A percentile compares a stretch with the other conserved stretches of the same genome.
phyloP scores from a whole-genome alignment of 1,140 invertebrate genomes.

The Drosophila ficusphila region DNA sequence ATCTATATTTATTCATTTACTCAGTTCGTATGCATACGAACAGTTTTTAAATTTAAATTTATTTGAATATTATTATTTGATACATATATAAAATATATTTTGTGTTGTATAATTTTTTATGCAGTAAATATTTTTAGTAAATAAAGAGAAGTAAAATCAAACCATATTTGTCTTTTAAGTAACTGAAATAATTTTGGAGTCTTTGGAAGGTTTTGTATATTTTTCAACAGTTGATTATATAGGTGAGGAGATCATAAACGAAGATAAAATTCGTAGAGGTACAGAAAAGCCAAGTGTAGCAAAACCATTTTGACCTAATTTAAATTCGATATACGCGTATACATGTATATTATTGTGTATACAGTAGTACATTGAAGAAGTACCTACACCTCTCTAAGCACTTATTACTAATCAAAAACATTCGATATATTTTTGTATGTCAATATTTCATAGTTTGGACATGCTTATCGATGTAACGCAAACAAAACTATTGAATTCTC shows the following conservation, averaged over 20 bases:
- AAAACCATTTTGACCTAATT: slow-evolving; percentile 28
- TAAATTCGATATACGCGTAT: slow-evolving; percentile 10
- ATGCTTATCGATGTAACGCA: slow-evolving; percentile 59
- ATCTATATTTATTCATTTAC: slow-evolving; percentile 63
- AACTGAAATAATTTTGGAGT: neutral
- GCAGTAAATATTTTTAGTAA: slow-evolving; percentile 76
- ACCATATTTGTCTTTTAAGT: neutral
- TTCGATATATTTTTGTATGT: slow-evolving; percentile 4
- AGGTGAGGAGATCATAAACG: neutral
- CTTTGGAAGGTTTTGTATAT: neutral
- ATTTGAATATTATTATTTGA: slow-evolving; percentile 72
- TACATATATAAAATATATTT: slow-evolving; percentile 63
- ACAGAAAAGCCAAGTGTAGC: slow-evolving; percentile 53
- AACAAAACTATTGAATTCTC: slow-evolving; percentile 53
- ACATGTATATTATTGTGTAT: neutral
- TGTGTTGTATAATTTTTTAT: slow-evolving; percentile 81
- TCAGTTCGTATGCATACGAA: slow-evolving; percentile 75
- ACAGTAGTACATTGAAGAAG: neutral
- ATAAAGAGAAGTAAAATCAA: slow-evolving; percentile 59
- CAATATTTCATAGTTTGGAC: slow-evolving; percentile 52
- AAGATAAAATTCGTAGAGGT: slow-evolving; percentile 17
- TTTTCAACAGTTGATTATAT: neutral
- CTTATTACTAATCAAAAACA: slow-evolving; percentile 1
- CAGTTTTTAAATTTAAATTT: slow-evolving; percentile 57
- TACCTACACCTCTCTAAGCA: neutral